phyloP scores from a whole-genome alignment of 2,113 vertebrate genomes.

The Antechinus flavipes region DNA sequence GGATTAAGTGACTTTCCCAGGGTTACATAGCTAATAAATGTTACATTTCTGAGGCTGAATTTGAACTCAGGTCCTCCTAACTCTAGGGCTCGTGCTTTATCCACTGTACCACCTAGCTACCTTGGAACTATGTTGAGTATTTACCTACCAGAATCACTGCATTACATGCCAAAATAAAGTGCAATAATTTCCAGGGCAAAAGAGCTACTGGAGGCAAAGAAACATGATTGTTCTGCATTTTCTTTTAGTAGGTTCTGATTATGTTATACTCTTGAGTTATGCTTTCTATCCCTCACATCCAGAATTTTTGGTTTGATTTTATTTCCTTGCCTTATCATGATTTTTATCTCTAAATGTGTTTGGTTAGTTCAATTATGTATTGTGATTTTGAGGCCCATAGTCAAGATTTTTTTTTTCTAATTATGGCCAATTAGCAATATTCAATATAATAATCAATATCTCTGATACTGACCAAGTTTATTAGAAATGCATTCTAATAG shows the following conservation, averaged over 20 bases:
- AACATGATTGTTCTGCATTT: constrained; percentile 41
- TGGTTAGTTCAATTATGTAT: neutral
- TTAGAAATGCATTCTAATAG: neutral
- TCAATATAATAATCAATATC: constrained; percentile 9
- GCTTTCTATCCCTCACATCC: neutral
- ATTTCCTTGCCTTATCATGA: neutral
- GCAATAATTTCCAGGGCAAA: constrained; percentile 39
- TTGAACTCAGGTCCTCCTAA: too few species aligned
- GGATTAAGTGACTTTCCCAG: too few species aligned
- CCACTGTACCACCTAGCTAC: too few species aligned
- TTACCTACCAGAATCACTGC: neutral
- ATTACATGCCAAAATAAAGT: constrained; percentile 19
- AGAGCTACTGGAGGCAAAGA: constrained; percentile 35
- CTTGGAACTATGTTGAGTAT: neutral
- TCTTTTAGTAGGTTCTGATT: constrained; percentile 28
- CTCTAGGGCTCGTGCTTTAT: too few species aligned
- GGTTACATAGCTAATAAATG: too few species aligned
- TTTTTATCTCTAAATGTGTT: neutral
- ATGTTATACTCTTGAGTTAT: neutral
- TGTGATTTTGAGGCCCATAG: neutral
- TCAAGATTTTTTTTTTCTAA: neutral
- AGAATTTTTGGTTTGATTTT: neutral
- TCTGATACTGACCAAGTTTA: neutral
- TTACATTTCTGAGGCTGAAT: too few species aligned
- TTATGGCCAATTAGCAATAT: constrained; percentile 7